Percentiles rank a stretch among this genome's conserved stretches.
Conservation (phyloP, 2,113 vertebrate genomes). For the Forbesichthys papilliferus region DNA sequence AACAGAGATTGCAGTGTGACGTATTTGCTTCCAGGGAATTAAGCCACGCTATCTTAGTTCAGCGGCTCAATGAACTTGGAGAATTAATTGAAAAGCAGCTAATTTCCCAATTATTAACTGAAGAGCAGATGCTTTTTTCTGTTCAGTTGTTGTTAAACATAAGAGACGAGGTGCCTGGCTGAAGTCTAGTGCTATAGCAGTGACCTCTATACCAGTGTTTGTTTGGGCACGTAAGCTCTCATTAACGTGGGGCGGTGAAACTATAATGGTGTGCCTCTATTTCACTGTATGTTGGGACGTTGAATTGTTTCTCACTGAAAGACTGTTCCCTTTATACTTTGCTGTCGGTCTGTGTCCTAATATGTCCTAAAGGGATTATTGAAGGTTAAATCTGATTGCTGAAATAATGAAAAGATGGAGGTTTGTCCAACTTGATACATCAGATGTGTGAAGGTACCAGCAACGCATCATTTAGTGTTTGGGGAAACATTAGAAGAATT, state of each 20-base stretch:
- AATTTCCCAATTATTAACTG: slow-evolving; percentile 1
- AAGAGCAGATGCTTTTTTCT: slow-evolving; percentile 5
- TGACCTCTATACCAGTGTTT: neutral
- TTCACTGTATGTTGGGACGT: slow-evolving; percentile 10
- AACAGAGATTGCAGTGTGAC: slow-evolving; percentile 29
- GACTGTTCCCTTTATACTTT: slow-evolving; percentile 38
- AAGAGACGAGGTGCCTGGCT: too few relatives aligned
- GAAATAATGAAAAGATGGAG: slow-evolving; percentile 17
- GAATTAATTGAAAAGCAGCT: slow-evolving; percentile 5
- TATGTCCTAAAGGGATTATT: slow-evolving; percentile 57
- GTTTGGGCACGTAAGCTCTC: neutral
- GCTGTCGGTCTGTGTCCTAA: slow-evolving; percentile 16
- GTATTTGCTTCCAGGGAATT: slow-evolving; percentile 19
- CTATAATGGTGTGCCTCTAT: neutral
- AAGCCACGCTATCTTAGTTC: slow-evolving; percentile 9
- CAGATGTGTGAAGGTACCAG: too few relatives aligned
- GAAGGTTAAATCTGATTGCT: slow-evolving; percentile 58
- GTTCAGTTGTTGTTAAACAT: slow-evolving; percentile 28
- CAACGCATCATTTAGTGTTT: too few relatives aligned
- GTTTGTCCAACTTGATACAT: too few relatives aligned
- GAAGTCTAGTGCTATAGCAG: neutral
- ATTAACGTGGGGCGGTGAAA: neutral
- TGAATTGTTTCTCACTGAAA: slow-evolving; percentile 29
- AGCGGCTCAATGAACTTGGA: neutral
- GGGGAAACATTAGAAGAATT: too few relatives aligned